phyloP scores from a whole-genome alignment of 92 coral and sea anemone species.

The Epizoanthus scotinus region DNA sequence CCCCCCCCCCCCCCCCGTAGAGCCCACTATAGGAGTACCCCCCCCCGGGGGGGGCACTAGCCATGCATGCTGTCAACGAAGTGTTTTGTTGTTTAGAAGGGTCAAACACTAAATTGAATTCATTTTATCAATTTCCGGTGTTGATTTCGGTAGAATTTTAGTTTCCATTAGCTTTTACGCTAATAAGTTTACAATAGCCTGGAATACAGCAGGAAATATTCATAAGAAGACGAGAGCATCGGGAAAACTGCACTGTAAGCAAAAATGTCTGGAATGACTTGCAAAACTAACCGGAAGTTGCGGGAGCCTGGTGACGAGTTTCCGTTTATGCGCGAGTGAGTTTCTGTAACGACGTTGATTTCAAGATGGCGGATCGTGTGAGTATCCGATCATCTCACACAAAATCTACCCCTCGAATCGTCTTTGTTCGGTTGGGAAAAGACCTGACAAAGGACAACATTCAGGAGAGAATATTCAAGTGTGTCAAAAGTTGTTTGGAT shows the following conservation, averaged over 20 bases:
- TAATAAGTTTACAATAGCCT: no score
- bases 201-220: no score
- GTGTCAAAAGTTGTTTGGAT: slow-evolving; percentile 59
- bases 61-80: no score
- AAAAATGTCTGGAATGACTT: not conserved
- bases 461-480: slow-evolving; percentile 76
- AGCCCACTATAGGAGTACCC: no score
- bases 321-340: slow-evolving; percentile 11
- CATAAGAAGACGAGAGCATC: not conserved
- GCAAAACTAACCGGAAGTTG: slow-evolving; percentile 33
- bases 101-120: no score
- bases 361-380: slow-evolving; percentile 75
- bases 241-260: no score
- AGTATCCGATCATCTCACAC: slow-evolving; percentile 28
- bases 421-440: slow-evolving; percentile 79
- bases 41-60: no score
- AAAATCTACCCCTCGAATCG: slow-evolving; percentile 63
- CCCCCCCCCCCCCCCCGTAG: no score
- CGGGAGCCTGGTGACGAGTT: slow-evolving; percentile 11
- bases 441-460: slow-evolving; percentile 81
- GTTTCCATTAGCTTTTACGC: no score
- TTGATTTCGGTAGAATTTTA: no score
- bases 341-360: slow-evolving; percentile 13
- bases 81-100: no score
- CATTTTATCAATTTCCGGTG: no score